Base-by-base conservation (phyloP, 2,113 vertebrate species). In the Carettochelys insculpta region DNA sequence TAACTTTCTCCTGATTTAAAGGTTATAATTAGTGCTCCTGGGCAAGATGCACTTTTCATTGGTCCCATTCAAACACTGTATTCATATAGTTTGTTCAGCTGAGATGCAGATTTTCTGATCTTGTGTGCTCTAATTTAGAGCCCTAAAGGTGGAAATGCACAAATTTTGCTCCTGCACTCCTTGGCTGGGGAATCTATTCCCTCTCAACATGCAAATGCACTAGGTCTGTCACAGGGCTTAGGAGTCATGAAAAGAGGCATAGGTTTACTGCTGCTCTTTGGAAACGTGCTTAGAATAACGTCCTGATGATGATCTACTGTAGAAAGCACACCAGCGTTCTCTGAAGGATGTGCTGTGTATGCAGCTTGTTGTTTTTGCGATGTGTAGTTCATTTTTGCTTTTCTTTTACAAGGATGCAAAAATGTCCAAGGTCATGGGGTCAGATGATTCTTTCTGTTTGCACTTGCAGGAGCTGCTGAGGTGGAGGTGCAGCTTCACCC, bases 121-220 rank as follows among this genome's bases (percentile, higher is more conserved):
- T 41, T 43, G 11, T 43, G 38, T 73, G 11, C n/a, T 10, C n/a
- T 73, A 73, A 43, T 73, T 43, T 25, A 43, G n/a, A 73, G 24
- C 25, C 68, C 25, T 43, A 20, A 24, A 73, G 71, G 25, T 45
- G 41, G 41, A 41, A 75, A 75, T 41, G 27, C 68, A 43, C 38
- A 73, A 2, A 4, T 88, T 83, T 87, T 88, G 84, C 68, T 85
- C 82, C 56, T 88, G 56, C 84, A 88, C 82, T 79, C 56, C n/a
- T 68, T 95, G 47, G 82, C 87, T 84, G 82, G 94, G 38, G 65
- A 51, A 68, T 93, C 82, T 41, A 38, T 85, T 95, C 90, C 47
- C 84, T 94, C 52, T 56, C 45, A 77, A 47, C 91, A 81, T 68
- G 81, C 75, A 89, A 85, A 87, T 54, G 90, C 56, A 50, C 45